These are phyloP conservation scores for Charanyca ferruginea DNA, from an alignment of 2,888 invertebrate genomes.

Conservation along the genomic window DNA sequence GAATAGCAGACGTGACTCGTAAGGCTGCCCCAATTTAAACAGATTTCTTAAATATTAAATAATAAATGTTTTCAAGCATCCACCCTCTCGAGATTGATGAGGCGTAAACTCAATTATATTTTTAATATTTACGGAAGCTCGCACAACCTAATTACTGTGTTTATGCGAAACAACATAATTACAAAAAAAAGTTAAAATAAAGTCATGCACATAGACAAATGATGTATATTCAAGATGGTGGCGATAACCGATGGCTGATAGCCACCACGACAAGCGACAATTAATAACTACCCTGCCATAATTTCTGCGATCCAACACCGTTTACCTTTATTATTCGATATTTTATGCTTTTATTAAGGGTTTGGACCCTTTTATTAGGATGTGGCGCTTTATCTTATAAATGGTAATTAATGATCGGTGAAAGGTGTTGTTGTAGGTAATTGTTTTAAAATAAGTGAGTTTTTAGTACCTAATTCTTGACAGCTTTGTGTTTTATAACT, in stretches of 20 bases:
- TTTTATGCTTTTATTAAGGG: constrained; percentile 47
- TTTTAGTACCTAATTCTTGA: neutral
- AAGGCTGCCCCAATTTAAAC: too few species aligned
- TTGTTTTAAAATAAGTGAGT: constrained; percentile 21
- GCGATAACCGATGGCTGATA: constrained; percentile 50
- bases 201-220: constrained; percentile 45
- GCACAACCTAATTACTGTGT: constrained; percentile 20
- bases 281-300: constrained; percentile 47
- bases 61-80: constrained; percentile 12
- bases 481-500: neutral
- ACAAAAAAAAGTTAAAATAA: constrained; percentile 20
- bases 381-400: constrained; percentile 43
- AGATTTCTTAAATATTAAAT: neutral
- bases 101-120: constrained; percentile 19
- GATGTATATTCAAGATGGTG: constrained; percentile 50
- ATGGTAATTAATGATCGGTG: constrained; percentile 35
- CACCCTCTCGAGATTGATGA: constrained; percentile 34
- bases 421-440: constrained; percentile 11
- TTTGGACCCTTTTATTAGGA: constrained; percentile 32
- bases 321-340: constrained; percentile 46
- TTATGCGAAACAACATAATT: constrained; percentile 23
- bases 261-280: constrained; percentile 50
- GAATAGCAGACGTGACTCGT: too few species aligned
- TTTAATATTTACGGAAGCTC: constrained; percentile 6
- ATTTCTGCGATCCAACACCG: constrained; percentile 40